Conservation (phyloP, 2,113 vertebrate genomes). For the Phalacrocorax pelagicus region DNA sequence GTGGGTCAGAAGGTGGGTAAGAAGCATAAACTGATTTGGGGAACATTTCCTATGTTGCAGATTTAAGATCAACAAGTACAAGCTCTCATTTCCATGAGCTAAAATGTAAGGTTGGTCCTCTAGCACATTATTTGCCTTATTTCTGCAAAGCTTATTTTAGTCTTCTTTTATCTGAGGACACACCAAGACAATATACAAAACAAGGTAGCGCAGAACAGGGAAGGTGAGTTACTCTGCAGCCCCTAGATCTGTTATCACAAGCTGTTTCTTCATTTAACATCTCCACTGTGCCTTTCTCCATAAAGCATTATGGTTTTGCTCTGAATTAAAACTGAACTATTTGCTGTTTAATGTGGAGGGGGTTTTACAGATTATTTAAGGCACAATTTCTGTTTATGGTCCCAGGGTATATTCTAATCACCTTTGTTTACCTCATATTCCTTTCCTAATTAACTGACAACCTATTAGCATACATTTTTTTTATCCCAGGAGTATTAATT, state of each 20-base stretch:
- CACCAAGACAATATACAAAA: not conserved
- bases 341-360: constrained; percentile 55
- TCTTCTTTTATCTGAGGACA: not conserved
- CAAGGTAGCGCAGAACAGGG: not conserved
- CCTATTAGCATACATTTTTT: constrained; percentile 81
- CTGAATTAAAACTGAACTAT: constrained; percentile 58
- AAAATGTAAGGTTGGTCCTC: not conserved
- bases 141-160: not conserved
- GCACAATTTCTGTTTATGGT: constrained; percentile 80
- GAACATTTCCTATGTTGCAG: not conserved
- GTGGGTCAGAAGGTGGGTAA: not conserved
- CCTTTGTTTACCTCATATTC: constrained; percentile 83
- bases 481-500: constrained; percentile 84
- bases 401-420: constrained; percentile 82
- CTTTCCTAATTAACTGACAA: constrained; percentile 85
- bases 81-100: not conserved
- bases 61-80: not conserved
- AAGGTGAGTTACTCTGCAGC: not conserved
- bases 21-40: not conserved
- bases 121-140: not conserved
- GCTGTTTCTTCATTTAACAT: constrained; percentile 7
- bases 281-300: constrained; percentile 30
- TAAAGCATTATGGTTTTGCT: constrained; percentile 18
- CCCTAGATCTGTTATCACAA: not conserved
- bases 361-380: constrained; percentile 75